Conservation (phyloP, 2,888 invertebrate species). For the Neoaliturus tenellus region DNA sequence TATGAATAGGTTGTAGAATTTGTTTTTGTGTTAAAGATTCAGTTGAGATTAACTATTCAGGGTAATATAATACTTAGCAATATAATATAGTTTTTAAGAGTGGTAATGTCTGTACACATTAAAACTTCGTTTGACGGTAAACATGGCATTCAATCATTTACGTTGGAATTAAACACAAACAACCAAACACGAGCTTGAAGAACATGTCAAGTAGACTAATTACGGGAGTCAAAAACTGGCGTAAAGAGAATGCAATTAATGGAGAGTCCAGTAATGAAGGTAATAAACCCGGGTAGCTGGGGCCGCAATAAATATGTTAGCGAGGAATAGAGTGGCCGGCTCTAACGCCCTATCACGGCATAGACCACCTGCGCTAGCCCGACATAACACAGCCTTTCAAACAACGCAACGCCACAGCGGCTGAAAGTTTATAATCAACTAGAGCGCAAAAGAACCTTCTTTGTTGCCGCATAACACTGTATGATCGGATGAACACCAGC, state of each 20-base stretch:
- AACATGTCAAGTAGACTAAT: not conserved
- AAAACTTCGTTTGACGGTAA: too few species aligned
- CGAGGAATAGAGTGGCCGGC: constrained; percentile 19
- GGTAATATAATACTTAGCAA: too few species aligned
- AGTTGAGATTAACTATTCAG: too few species aligned
- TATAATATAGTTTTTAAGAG: too few species aligned
- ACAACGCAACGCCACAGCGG: not conserved
- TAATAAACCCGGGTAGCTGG: constrained; percentile 1
- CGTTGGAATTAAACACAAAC: too few species aligned
- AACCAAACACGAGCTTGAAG: too few species aligned
- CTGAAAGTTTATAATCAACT: not conserved
- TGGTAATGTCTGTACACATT: too few species aligned
- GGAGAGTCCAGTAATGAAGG: not conserved
- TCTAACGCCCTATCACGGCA: not conserved
- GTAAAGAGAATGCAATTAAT: constrained; percentile 29
- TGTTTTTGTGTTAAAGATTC: too few species aligned
- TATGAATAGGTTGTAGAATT: too few species aligned
- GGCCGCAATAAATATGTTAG: constrained; percentile 35
- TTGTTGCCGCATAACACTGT: not conserved
- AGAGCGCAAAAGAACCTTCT: not conserved
- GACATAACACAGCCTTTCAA: not conserved
- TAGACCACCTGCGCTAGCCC: not conserved
- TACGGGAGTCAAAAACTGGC: not conserved
- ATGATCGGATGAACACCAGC: not conserved
- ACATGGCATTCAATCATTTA: too few species aligned